These are phyloP conservation scores for Squalus acanthias DNA, from an alignment of 2,797 vertebrate genomes.

Conservation along the genomic window DNA sequence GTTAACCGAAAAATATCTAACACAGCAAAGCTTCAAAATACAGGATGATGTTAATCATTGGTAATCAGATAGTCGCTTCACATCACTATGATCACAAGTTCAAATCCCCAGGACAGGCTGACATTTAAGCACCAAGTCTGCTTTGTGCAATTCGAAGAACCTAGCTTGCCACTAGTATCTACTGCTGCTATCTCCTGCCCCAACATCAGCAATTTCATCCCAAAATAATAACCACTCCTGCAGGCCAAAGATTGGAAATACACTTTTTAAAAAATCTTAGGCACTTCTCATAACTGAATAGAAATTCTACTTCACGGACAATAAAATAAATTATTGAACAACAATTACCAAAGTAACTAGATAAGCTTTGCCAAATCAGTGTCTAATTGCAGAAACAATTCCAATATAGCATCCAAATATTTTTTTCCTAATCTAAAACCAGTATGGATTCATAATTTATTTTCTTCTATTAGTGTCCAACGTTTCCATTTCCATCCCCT, in stretches of 20 bases:
- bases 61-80: not conserved
- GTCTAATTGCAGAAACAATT: not conserved
- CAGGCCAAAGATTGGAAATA: not conserved
- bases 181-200: not conserved
- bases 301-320: not conserved
- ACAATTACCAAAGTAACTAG: not conserved
- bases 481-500: not conserved
- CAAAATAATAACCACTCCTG: not conserved
- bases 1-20: not conserved
- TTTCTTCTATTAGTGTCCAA: not conserved
- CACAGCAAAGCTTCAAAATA: not conserved
- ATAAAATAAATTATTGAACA: not conserved
- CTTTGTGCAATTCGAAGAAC: not conserved
- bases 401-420: not conserved
- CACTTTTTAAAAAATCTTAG: not conserved
- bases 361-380: not conserved
- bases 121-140: not conserved
- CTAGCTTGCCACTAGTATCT: not conserved
- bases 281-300: not conserved
- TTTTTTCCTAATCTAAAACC: not conserved
- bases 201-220: not conserved
- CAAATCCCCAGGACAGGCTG: not conserved
- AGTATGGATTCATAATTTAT: not conserved
- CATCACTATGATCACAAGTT: not conserved
- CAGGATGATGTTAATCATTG: not conserved